A percentile compares a stretch with the other conserved stretches of the same genome.
phyloP scores from a whole-genome alignment of 2,113 vertebrate genomes.

The Engraulis encrasicolus region DNA sequence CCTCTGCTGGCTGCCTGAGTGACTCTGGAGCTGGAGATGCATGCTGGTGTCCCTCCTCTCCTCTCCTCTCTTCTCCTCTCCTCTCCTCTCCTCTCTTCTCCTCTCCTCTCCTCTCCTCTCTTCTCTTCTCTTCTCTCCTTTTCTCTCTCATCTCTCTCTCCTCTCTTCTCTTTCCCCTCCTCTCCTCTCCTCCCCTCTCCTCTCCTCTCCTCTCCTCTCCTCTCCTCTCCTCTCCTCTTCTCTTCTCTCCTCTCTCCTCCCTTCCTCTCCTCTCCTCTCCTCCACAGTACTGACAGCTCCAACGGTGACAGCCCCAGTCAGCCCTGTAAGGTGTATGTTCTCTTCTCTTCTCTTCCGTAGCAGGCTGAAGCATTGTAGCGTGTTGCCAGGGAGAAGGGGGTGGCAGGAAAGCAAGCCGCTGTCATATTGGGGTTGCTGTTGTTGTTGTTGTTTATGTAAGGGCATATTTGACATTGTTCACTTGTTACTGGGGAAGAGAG shows the following conservation, averaged over 20 bases:
- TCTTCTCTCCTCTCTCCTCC: too few relatives aligned
- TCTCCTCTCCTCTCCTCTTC: too few relatives aligned
- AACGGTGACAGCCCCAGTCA: background rate
- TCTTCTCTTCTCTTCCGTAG: background rate
- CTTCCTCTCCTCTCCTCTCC: background rate
- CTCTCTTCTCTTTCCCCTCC: too few relatives aligned
- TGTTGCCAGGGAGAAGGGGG: background rate
- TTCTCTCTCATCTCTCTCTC: too few relatives aligned
- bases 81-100: too few relatives aligned
- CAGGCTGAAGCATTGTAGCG: background rate
- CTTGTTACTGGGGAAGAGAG: background rate
- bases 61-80: too few relatives aligned
- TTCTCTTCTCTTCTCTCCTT: too few relatives aligned
- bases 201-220: too few relatives aligned
- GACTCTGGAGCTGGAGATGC: background rate
- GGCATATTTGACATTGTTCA: background rate
- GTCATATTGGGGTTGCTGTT: background rate
- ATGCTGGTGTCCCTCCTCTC: background rate
- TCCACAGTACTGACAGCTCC: background rate
- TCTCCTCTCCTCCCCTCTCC: too few relatives aligned
- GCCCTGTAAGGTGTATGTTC: background rate
- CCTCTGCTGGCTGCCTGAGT: background rate
- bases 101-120: too few relatives aligned
- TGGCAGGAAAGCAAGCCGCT: background rate
- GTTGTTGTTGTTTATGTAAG: background rate